Percentiles rank a stretch among this genome's conserved stretches.
phyloP scores from a whole-genome alignment of 1,140 invertebrate genomes.

The Eueides isabella region DNA sequence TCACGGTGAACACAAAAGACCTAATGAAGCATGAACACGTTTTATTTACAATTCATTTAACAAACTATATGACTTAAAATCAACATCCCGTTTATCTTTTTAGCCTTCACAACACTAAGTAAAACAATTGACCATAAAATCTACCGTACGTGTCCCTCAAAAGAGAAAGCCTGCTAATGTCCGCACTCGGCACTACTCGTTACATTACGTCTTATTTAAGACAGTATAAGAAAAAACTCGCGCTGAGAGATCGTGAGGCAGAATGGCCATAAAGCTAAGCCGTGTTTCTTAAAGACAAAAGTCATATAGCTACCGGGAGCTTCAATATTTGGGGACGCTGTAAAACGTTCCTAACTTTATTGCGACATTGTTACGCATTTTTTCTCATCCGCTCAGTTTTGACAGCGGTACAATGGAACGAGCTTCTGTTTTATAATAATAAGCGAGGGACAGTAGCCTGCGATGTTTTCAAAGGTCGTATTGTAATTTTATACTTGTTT shows the following conservation, averaged over 20 bases:
- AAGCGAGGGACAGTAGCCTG: constrained; percentile 52
- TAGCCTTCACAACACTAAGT: constrained; percentile 65
- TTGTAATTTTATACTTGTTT: constrained; percentile 52
- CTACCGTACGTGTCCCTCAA: constrained; percentile 67
- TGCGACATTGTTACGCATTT: constrained; percentile 69
- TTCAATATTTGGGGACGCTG: constrained; percentile 70
- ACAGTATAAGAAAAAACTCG: constrained; percentile 69
- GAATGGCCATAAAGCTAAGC: constrained; percentile 67
- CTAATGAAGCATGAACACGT: constrained; percentile 47
- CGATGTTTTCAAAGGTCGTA: constrained; percentile 42
- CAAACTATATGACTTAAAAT: constrained; percentile 44
- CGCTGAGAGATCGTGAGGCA: constrained; percentile 63
- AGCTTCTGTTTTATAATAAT: constrained; percentile 68
- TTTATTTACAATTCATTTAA: constrained; percentile 50
- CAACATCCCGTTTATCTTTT: constrained; percentile 52
- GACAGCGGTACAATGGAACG: constrained; percentile 64
- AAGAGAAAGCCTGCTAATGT: constrained; percentile 76
- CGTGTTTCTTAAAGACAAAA: constrained; percentile 66
- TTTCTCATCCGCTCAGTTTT: constrained; percentile 67
- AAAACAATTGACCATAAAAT: constrained; percentile 79
- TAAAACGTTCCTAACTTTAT: constrained; percentile 67
- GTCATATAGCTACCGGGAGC: constrained; percentile 60
- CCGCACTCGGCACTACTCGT: constrained; percentile 41
- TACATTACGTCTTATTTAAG: constrained; percentile 80
- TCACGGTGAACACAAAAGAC: constrained; percentile 47